Conservation (phyloP, 2,797 vertebrate genomes). For the Danio aesculapii region DNA sequence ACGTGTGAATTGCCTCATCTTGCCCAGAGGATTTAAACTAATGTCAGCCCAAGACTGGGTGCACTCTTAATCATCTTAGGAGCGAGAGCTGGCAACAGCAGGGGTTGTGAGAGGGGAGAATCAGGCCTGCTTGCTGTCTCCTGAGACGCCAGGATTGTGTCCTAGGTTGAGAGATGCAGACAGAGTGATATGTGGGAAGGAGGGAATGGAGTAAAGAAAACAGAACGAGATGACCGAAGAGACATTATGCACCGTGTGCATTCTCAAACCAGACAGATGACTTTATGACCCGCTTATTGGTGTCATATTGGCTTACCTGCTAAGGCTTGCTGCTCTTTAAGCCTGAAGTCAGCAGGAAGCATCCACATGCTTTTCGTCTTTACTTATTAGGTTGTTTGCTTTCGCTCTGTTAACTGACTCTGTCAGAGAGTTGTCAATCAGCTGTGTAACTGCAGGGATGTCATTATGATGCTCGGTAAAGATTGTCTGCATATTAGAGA, state of each 20-base stretch:
- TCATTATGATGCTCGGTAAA: slow-evolving; percentile 3
- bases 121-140: slow-evolving; percentile 55
- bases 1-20: slow-evolving; percentile 69
- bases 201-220: slow-evolving; percentile 38
- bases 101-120: slow-evolving; percentile 50
- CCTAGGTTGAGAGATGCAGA: slow-evolving; percentile 46
- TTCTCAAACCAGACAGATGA: slow-evolving; percentile 59
- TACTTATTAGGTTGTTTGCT: slow-evolving; percentile 29
- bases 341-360: slow-evolving; percentile 35
- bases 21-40: slow-evolving; percentile 71
- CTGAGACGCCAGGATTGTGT: slow-evolving; percentile 48
- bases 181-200: slow-evolving; percentile 30
- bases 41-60: slow-evolving; percentile 69
- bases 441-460: background rate
- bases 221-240: slow-evolving; percentile 33
- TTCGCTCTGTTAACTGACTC: background rate
- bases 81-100: slow-evolving; percentile 68
- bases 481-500: background rate
- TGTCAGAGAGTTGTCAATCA: slow-evolving; percentile 3
- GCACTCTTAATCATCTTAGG: slow-evolving; percentile 77
- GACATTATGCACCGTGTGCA: slow-evolving; percentile 43
- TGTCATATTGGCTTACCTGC: slow-evolving; percentile 53
- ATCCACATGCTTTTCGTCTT: slow-evolving; percentile 2
- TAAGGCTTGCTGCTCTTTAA: slow-evolving; percentile 49
- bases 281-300: slow-evolving; percentile 54